These are phyloP conservation scores for Cichladusa arquata DNA, from an alignment of 2,113 vertebrate species.

Conservation along the genomic window DNA sequence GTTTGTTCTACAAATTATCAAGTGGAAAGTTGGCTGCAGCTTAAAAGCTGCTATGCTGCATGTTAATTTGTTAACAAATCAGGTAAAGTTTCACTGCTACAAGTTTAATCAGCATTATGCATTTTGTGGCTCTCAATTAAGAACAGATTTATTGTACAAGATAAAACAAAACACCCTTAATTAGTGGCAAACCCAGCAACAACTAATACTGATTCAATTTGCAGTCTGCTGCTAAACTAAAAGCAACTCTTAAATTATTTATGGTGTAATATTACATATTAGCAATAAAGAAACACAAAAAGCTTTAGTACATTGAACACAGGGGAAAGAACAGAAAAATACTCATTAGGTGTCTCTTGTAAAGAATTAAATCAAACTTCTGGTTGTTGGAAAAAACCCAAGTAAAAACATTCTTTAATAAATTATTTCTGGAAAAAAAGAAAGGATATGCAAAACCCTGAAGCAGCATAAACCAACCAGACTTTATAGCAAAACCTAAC, in stretches of 20 bases:
- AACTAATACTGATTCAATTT: not conserved
- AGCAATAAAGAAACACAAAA: conserved; percentile 11
- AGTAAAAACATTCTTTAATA: not conserved
- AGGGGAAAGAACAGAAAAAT: not conserved
- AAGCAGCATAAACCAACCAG: not conserved
- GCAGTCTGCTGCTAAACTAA: not conserved
- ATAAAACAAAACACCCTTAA: not conserved
- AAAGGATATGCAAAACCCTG: not conserved
- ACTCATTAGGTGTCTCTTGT: not conserved
- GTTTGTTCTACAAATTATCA: not conserved
- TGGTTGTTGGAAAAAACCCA: not conserved
- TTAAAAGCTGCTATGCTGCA: not conserved
- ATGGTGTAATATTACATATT: not conserved
- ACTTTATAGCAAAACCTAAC: not conserved
- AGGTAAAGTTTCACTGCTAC: not conserved
- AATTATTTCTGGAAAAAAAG: not conserved
- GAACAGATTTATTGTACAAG: not conserved
- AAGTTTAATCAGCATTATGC: not conserved
- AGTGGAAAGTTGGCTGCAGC: not conserved
- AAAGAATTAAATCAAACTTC: not conserved
- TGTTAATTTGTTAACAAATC: conserved; percentile 46
- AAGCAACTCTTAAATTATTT: conserved; percentile 28
- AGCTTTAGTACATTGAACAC: not conserved
- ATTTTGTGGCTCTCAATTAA: not conserved
- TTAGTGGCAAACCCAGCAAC: not conserved